phyloP scores from a whole-genome alignment of 2,888 invertebrate genomes.

The Synergus japonicus region DNA sequence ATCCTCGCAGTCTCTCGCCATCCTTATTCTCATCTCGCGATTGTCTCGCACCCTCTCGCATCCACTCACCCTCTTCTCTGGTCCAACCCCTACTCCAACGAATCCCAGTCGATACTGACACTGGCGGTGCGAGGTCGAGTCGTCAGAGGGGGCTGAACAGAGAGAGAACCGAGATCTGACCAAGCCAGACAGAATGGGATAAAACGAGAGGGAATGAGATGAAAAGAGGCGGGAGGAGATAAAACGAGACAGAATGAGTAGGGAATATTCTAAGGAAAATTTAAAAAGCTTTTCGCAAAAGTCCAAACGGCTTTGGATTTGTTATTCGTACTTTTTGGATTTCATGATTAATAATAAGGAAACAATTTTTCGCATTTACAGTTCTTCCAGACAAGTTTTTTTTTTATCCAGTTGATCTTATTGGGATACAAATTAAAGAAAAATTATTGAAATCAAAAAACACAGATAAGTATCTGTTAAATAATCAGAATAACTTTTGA shows the following conservation, averaged over 20 bases:
- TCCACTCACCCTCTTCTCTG: slow-evolving; percentile 54
- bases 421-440: too few species aligned
- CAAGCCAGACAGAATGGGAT: slow-evolving; percentile 22
- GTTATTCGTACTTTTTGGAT: neutral
- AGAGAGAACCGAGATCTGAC: slow-evolving; percentile 40
- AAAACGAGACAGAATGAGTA: neutral
- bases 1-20: slow-evolving; percentile 49
- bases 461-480: too few species aligned
- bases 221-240: slow-evolving; percentile 44
- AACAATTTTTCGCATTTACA: too few species aligned
- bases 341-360: neutral
- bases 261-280: slow-evolving; percentile 19
- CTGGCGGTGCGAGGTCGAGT: slow-evolving; percentile 73
- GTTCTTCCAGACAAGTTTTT: too few species aligned
- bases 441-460: too few species aligned
- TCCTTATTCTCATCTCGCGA: slow-evolving; percentile 67
- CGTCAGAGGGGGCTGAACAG: slow-evolving; percentile 73
- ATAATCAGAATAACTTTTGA: too few species aligned
- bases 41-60: slow-evolving; percentile 66
- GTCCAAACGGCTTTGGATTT: neutral
- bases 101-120: slow-evolving; percentile 73
- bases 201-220: slow-evolving; percentile 41
- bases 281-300: slow-evolving; percentile 3
- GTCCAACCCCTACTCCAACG: slow-evolving; percentile 62
- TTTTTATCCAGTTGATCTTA: too few species aligned